Evolutionary conservation across 2,888 invertebrate species (phyloP), one percentile per base, ranked within the genome.

Genomic region (Noctuana brunneofusca): DNA sequence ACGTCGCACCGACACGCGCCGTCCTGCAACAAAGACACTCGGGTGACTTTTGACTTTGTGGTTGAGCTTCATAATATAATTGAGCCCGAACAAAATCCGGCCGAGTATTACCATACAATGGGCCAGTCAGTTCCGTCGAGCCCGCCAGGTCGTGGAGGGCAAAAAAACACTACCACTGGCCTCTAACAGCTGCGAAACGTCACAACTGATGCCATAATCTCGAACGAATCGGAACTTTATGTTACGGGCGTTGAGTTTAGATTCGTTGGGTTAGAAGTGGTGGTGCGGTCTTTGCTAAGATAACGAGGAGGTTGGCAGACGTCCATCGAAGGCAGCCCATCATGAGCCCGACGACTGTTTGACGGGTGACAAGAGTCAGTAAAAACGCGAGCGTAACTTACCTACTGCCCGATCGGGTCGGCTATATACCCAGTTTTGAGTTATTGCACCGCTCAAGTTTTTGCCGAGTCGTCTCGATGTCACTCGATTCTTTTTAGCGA

Each of bases 1-100:
- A 18, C 49, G 2, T 22, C 35, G 24, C 48, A 58, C 52, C 64
- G 69, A 65, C 70, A 69, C 71, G 68, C 75, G 74, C 76, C 74
- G 38, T 38, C 41, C 41, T 38, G 41, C 79, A 76, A 83, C 83
- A 83, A 80, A 81, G 83, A 83, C 83, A 79, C 81, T 75, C 81
- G 80, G 84, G 83, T 89, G 89, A 89, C 90, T 89, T 89, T 90
- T 91, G 89, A 89, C 89, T 90, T 88, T 86, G 81, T 83, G 85
- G 81, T 84, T 85, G 84, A 87, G 88, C 89, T 88, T 88, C 89
- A 88, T 90, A 89, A 89, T 90, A 87, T 91, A 91, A 90, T 91
- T 91, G 90, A 84, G 89, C 86, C 78, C 87, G 84, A 88, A 90
- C 89, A 80, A 89, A 91, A 90, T 90, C 89, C 91, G 88, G 87